These are phyloP conservation scores for Isichthys henryi DNA, from an alignment of 2,113 vertebrate genomes.

Conservation along the genomic window DNA sequence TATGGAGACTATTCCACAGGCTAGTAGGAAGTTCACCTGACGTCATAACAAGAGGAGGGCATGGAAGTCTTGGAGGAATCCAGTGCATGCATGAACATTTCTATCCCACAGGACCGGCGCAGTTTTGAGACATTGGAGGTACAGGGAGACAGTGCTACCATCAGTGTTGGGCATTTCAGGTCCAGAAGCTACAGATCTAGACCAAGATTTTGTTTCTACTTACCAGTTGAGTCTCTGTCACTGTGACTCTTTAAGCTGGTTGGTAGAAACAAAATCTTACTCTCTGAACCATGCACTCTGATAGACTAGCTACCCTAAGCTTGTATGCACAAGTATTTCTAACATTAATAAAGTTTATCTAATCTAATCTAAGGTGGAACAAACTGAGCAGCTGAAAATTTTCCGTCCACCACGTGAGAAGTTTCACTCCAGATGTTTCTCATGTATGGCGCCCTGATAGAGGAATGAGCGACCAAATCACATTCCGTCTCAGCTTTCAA, in stretches of 20 bases:
- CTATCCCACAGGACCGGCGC: neutral
- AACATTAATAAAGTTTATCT: neutral
- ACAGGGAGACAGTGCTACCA: neutral
- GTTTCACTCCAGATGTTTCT: neutral
- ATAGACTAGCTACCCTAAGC: neutral
- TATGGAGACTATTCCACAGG: neutral
- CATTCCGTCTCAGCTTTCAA: neutral
- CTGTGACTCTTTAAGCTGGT: too few species aligned
- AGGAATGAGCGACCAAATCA: neutral
- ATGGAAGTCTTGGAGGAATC: neutral
- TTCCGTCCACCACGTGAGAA: neutral
- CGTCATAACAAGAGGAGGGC: neutral
- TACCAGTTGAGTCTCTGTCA: too few species aligned
- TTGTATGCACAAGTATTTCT: neutral
- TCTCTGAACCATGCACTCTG: neutral
- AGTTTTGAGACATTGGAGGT: neutral
- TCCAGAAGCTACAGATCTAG: too few species aligned
- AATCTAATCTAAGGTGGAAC: neutral
- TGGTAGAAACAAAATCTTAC: too few species aligned
- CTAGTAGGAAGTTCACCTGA: neutral
- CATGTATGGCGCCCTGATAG: neutral
- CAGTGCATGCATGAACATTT: neutral
- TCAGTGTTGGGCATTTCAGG: too few species aligned
- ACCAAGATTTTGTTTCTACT: too few species aligned
- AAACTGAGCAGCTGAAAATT: neutral